phyloP scores from a whole-genome alignment of 2,888 invertebrate species.

The Drosophila barbarae region DNA sequence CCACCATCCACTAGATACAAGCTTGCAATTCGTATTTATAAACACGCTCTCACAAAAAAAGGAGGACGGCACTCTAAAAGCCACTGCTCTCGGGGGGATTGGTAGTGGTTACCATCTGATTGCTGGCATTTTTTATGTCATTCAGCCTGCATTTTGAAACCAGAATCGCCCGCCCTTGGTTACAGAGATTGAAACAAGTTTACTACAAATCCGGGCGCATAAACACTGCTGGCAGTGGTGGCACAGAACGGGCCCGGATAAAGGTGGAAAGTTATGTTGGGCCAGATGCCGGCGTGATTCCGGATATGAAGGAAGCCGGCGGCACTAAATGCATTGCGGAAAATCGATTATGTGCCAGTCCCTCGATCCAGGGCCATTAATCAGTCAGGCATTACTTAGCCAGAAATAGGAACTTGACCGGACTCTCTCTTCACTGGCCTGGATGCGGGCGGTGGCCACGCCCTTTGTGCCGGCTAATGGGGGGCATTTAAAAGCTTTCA shows the following conservation, averaged over 20 bases:
- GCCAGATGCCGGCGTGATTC: conserved; percentile 22
- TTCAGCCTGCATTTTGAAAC: conserved; percentile 35
- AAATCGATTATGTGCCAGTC: conserved; percentile 32
- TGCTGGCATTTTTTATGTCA: conserved; percentile 50
- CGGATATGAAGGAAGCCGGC: conserved; percentile 23
- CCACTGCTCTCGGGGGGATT: conserved; percentile 42
- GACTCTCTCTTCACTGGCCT: background rate
- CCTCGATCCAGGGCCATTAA: conserved; percentile 39
- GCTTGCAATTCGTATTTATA: conserved; percentile 57
- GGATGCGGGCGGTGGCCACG: conserved; percentile 23
- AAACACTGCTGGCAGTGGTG: conserved; percentile 6
- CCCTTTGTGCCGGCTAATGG: conserved; percentile 36
- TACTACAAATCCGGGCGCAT: conserved; percentile 46
- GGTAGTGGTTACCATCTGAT: conserved; percentile 51
- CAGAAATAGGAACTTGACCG: conserved; percentile 34
- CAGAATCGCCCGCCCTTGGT: conserved; percentile 20
- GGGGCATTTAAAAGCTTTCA: conserved; percentile 66
- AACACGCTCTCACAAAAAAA: conserved; percentile 37
- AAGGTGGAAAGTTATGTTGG: conserved; percentile 19
- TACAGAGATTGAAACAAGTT: conserved; percentile 61
- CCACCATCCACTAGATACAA: conserved; percentile 33
- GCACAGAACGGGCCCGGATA: conserved; percentile 1
- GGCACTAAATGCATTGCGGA: conserved; percentile 30
- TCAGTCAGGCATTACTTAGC: conserved; percentile 45
- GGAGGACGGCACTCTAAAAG: conserved; percentile 27